Evolutionary conservation across 2,113 vertebrate species (phyloP).

Genomic region (Paradoxurus hermaphroditus): DNA sequence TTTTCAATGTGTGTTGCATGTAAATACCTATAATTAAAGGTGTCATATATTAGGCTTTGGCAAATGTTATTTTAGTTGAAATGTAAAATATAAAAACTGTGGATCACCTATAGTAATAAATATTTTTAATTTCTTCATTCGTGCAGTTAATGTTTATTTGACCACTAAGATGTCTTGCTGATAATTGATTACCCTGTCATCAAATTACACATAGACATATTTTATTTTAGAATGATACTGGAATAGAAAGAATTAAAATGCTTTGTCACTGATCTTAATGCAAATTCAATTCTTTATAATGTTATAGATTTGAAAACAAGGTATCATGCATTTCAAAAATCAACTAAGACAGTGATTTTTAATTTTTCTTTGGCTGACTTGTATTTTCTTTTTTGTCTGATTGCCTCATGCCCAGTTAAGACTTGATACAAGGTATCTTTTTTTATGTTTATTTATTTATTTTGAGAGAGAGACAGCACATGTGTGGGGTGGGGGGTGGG

Average conservation of each 20-base stretch:
- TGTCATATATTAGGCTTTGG: neutral
- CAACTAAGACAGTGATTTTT: neutral
- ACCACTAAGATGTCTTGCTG: neutral
- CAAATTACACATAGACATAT: neutral
- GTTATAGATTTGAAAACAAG: neutral
- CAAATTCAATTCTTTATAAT: neutral
- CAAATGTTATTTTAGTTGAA: conserved; percentile 17
- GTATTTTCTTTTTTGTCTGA: neutral
- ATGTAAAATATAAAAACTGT: neutral
- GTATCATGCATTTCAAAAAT: neutral
- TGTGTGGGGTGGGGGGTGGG: too few species aligned
- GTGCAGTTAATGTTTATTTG: neutral
- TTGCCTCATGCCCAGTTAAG: neutral
- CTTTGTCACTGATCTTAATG: neutral
- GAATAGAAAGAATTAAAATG: neutral
- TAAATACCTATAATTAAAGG: conserved; percentile 38
- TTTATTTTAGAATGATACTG: neutral
- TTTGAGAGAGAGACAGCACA: too few species aligned
- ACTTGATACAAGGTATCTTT: neutral
- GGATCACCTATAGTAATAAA: conserved; percentile 15
- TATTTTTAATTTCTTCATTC: neutral
- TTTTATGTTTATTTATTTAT: too few species aligned
- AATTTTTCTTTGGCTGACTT: neutral
- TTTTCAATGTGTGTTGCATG: neutral
- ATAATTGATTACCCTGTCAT: neutral